Percentiles rank a stretch among this genome's conserved stretches.
Evolutionary conservation across 1,140 invertebrate genomes (phyloP).

Genomic region (Coenobita brevimanus): DNA sequence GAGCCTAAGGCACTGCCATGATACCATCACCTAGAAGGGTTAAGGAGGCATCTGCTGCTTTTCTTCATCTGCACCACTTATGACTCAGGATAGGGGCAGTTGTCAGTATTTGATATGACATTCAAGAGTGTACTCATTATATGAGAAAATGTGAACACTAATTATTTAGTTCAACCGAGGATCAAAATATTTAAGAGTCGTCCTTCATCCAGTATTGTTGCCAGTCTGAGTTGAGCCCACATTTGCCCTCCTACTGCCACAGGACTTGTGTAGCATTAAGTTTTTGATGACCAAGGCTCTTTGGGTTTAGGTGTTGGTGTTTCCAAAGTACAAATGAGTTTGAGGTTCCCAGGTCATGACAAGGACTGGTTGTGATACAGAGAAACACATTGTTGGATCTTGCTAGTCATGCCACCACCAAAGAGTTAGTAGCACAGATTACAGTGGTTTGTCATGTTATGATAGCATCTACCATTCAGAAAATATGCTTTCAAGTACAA

Average conservation of each 20-base stretch:
- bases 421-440: conserved; percentile 63
- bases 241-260: conserved; percentile 57
- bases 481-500: conserved; percentile 53
- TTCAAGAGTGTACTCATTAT: conserved; percentile 27
- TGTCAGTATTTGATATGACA: conserved; percentile 10
- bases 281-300: conserved; percentile 58
- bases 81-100: conserved; percentile 34
- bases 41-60: conserved; percentile 42
- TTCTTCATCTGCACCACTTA: conserved; percentile 33
- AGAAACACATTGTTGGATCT: conserved; percentile 65
- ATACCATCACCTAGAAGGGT: conserved; percentile 41
- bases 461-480: conserved; percentile 57
- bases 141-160: conserved; percentile 13
- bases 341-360: conserved; percentile 60
- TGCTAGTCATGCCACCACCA: conserved; percentile 66
- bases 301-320: conserved; percentile 52
- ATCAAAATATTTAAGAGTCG: conserved; percentile 46
- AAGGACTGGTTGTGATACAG: conserved; percentile 65
- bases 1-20: conserved; percentile 56
- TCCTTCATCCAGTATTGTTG: conserved; percentile 46
- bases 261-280: conserved; percentile 59
- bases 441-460: conserved; percentile 42
- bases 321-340: conserved; percentile 64
- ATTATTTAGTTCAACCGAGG: conserved; percentile 44
- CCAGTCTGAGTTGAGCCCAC: conserved; percentile 35